These are phyloP conservation scores for Alligator mississippiensis DNA, from an alignment of 2,113 vertebrate genomes.

Conservation along the genomic window DNA sequence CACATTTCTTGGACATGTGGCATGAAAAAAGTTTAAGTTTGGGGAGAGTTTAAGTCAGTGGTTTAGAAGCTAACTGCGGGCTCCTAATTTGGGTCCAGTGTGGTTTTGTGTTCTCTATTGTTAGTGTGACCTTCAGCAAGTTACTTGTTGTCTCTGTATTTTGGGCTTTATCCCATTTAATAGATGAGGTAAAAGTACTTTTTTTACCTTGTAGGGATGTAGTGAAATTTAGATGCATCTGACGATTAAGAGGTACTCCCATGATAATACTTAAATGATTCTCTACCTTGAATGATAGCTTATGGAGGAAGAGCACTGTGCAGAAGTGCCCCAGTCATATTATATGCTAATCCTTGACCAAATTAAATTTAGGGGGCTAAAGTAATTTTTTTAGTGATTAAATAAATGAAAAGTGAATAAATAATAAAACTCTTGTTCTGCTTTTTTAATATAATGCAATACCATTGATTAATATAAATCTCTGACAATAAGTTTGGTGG, in stretches of 20 bases:
- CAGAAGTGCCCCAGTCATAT: not conserved
- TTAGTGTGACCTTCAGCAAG: not conserved
- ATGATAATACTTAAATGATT: not conserved
- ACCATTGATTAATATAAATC: not conserved
- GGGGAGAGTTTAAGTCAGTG: not conserved
- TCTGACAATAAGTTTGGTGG: not conserved
- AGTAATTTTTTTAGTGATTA: not conserved
- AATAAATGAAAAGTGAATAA: not conserved
- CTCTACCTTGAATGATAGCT: not conserved
- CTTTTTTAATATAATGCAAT: not conserved
- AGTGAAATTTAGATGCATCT: not conserved
- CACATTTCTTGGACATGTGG: not conserved
- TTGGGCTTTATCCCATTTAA: not conserved
- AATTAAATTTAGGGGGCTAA: fast-evolving
- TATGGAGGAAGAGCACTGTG: not conserved
- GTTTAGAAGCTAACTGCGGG: fast-evolving
- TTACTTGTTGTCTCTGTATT: not conserved
- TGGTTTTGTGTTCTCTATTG: not conserved
- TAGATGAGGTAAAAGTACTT: not conserved
- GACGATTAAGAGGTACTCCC: not conserved
- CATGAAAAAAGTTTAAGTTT: not conserved
- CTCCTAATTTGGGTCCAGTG: fast-evolving
- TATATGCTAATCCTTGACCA: not conserved
- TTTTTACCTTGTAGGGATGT: not conserved
- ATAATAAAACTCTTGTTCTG: not conserved